These are phyloP conservation scores for Eupithecia insigniata DNA, from an alignment of 2,888 invertebrate genomes.

Conservation along the genomic window DNA sequence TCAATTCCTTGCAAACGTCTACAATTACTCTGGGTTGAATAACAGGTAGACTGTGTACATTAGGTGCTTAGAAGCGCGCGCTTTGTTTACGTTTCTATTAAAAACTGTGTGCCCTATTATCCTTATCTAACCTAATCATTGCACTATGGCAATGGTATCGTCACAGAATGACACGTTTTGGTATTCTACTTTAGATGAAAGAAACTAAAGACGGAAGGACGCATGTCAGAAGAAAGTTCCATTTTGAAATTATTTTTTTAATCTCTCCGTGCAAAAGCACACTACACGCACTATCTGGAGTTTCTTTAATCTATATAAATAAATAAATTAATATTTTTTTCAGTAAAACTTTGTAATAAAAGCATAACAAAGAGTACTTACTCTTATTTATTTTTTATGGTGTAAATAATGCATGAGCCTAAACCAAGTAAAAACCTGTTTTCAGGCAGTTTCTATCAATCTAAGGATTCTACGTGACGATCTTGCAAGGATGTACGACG, in stretches of 20 bases:
- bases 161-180: background rate
- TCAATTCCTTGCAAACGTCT: constrained; percentile 14
- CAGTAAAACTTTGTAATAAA: too few species aligned
- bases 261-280: too few species aligned
- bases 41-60: background rate
- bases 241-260: background rate
- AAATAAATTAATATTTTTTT: too few species aligned
- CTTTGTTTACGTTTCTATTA: background rate
- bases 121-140: background rate
- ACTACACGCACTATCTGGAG: background rate
- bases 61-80: background rate
- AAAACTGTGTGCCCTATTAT: too few species aligned
- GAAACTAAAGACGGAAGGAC: background rate
- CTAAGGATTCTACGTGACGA: background rate
- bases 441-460: too few species aligned
- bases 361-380: too few species aligned
- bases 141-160: background rate
- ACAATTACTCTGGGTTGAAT: constrained; percentile 17
- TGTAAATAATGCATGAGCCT: too few species aligned
- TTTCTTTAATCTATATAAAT: too few species aligned
- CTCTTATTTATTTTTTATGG: too few species aligned
- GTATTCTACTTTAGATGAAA: background rate
- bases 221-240: too few species aligned
- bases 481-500: background rate
- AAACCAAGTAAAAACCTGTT: too few species aligned